A percentile compares a stretch with the other conserved stretches of the same genome.
phyloP scores from a whole-genome alignment of 1,140 invertebrate species.

The Tetragnatha versicolor region DNA sequence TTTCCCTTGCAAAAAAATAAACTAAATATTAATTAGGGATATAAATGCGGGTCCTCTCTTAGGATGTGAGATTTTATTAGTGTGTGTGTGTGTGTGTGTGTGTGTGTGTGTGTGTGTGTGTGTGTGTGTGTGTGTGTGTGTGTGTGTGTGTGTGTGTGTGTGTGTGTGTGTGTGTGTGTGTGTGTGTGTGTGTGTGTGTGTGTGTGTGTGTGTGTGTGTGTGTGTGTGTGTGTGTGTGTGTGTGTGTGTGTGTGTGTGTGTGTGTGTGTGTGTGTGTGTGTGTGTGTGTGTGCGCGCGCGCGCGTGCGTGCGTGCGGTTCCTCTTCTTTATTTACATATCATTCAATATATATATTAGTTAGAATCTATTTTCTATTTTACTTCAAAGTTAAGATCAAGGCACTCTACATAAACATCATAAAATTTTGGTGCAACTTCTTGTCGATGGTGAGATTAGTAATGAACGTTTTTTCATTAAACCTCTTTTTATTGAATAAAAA shows the following conservation, averaged over 20 bases:
- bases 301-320: not conserved
- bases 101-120: constrained; percentile 13
- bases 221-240: not conserved
- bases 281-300: not conserved
- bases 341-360: no score
- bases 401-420: no score
- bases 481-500: no score
- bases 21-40: no score
- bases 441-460: no score
- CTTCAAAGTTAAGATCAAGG: no score
- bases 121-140: constrained; percentile 13
- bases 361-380: no score
- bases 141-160: constrained; percentile 8
- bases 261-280: not conserved
- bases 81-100: constrained; percentile 13
- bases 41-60: no score
- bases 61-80: not conserved
- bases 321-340: no score
- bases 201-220: not conserved
- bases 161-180: not conserved
- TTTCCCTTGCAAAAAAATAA: no score
- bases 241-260: not conserved
- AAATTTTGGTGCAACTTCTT: no score
- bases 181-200: not conserved
- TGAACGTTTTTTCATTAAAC: no score